Evolutionary conservation across 2,888 invertebrate species (phyloP).

Genomic region (Molorchus minor): DNA sequence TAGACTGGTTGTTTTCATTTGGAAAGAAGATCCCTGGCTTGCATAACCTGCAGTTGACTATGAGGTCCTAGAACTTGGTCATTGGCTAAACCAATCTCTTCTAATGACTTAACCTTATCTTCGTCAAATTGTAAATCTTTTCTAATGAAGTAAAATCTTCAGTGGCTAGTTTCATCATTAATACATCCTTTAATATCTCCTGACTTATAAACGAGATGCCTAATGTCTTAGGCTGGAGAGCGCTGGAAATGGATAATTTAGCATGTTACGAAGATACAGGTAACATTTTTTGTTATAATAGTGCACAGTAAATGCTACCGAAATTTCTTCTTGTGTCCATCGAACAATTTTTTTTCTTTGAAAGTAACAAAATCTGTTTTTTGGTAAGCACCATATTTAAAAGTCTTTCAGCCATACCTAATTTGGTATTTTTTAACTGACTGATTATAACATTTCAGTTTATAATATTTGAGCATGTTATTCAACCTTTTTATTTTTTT

Average conservation of each 20-base stretch:
- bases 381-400: constrained; percentile 4
- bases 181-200: constrained; percentile 4
- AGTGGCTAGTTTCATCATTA: constrained; percentile 10
- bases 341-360: neutral
- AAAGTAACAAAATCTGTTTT: neutral
- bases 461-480: constrained; percentile 6
- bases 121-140: constrained; percentile 2
- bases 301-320: neutral
- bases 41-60: constrained; percentile 13
- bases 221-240: neutral
- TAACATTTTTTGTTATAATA: constrained; percentile 4
- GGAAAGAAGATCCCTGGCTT: constrained; percentile 32
- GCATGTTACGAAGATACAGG: neutral
- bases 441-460: constrained; percentile 3
- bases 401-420: constrained; percentile 3
- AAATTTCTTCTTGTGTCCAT: constrained; percentile 1
- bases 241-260: neutral
- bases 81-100: constrained; percentile 6
- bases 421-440: constrained; percentile 9
- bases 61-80: constrained; percentile 13
- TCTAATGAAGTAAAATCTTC: constrained; percentile 12
- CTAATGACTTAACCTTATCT: neutral
- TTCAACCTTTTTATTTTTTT: constrained; percentile 9
- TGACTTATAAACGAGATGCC: constrained; percentile 7
- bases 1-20: constrained; percentile 41